These are phyloP conservation scores for Chionis minor DNA, from an alignment of 2,113 vertebrate genomes.

Conservation along the genomic window DNA sequence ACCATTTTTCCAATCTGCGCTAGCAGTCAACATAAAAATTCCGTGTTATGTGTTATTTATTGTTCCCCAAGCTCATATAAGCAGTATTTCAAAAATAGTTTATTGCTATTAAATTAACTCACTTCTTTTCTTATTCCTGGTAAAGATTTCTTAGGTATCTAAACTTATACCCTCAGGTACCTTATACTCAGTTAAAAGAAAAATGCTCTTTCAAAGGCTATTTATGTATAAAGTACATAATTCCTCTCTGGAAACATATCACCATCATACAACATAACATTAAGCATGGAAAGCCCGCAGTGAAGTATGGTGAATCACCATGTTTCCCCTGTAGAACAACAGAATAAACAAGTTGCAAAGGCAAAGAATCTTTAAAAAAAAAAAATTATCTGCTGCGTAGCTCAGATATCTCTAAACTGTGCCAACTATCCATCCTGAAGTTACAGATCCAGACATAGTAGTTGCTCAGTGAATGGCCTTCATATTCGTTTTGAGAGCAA, in stretches of 20 bases:
- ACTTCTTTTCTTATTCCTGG: background rate
- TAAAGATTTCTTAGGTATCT: background rate
- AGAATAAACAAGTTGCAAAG: background rate
- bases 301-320: background rate
- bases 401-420: background rate
- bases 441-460: background rate
- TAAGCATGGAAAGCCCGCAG: background rate
- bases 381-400: too few relatives aligned
- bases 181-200: background rate
- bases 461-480: background rate
- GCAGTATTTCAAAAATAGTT: background rate
- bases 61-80: background rate
- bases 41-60: background rate
- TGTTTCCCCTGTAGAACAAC: background rate
- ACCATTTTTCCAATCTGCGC: background rate
- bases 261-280: background rate
- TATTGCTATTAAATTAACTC: background rate
- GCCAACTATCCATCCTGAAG: background rate
- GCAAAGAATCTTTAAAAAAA: background rate
- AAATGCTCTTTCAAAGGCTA: background rate
- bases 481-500: background rate
- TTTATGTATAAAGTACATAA: background rate
- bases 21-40: background rate
- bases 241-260: background rate
- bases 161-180: background rate